Percentiles rank a stretch among this genome's conserved stretches.
Evolutionary conservation across 2,888 invertebrate species (phyloP).

Genomic region (Autographa pulchrina): DNA sequence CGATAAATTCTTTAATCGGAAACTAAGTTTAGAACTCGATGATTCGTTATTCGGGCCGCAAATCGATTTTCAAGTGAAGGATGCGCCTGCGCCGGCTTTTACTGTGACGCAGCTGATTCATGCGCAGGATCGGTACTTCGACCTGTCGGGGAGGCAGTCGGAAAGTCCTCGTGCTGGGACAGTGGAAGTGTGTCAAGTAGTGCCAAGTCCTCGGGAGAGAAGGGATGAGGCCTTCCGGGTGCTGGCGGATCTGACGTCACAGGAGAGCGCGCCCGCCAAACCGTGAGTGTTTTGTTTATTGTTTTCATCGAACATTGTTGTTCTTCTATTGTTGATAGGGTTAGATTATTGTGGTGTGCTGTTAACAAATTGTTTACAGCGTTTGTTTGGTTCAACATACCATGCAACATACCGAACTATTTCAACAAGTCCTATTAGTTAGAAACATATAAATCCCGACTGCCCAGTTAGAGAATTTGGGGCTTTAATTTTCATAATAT

Average conservation of each 20-base stretch:
- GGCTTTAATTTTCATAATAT: too few relatives aligned
- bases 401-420: too few relatives aligned
- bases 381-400: background rate
- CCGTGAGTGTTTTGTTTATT: conserved; percentile 68
- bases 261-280: conserved; percentile 59
- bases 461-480: too few relatives aligned
- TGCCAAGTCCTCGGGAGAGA: conserved; percentile 64
- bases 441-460: too few relatives aligned
- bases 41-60: conserved; percentile 75
- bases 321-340: background rate
- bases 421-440: too few relatives aligned
- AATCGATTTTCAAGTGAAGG: conserved; percentile 69
- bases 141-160: conserved; percentile 74
- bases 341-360: background rate
- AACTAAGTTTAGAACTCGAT: conserved; percentile 67
- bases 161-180: conserved; percentile 59
- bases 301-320: too few relatives aligned
- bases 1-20: conserved; percentile 78
- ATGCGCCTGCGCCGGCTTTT: conserved; percentile 75
- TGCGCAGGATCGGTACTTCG: conserved; percentile 85
- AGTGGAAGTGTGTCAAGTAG: conserved; percentile 68
- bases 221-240: conserved; percentile 75
- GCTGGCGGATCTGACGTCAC: conserved; percentile 65
- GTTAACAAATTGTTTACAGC: background rate
- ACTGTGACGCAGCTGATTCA: conserved; percentile 85